Conservation (phyloP, 2,888 invertebrate genomes). For the Electrophaes corylata region DNA sequence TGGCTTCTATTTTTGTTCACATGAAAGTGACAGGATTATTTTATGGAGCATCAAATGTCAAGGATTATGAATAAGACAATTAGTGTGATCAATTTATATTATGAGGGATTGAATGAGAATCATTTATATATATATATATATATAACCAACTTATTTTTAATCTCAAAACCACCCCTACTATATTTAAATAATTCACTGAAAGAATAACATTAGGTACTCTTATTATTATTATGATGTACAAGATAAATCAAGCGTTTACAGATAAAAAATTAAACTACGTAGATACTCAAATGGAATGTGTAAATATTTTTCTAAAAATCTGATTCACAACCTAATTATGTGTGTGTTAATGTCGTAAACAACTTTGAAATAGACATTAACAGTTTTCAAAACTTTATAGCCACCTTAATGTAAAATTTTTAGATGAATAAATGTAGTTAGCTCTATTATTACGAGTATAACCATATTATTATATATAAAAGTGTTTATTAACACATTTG, state of each 20-base stretch:
- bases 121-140: too few species aligned
- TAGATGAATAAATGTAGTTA: too few species aligned
- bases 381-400: not conserved
- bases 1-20: too few species aligned
- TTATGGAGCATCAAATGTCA: too few species aligned
- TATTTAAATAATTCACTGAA: not conserved
- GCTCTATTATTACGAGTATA: too few species aligned
- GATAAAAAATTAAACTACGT: slow-evolving; percentile 10
- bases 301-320: slow-evolving; percentile 22
- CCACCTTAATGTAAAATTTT: not conserved
- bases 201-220: not conserved
- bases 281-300: slow-evolving; percentile 14
- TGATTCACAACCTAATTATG: slow-evolving; percentile 30
- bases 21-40: too few species aligned
- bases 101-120: too few species aligned
- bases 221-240: not conserved
- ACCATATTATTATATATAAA: too few species aligned
- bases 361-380: slow-evolving; percentile 7
- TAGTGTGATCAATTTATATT: too few species aligned
- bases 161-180: not conserved
- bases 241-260: slow-evolving; percentile 7
- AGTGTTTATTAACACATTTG: too few species aligned
- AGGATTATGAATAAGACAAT: too few species aligned
- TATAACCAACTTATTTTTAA: too few species aligned
- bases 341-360: slow-evolving; percentile 8